A percentile compares a stretch with the other conserved stretches of the same genome.
Evolutionary conservation across 2,888 invertebrate species (phyloP).

Genomic region (Mechanitis messenoides): DNA sequence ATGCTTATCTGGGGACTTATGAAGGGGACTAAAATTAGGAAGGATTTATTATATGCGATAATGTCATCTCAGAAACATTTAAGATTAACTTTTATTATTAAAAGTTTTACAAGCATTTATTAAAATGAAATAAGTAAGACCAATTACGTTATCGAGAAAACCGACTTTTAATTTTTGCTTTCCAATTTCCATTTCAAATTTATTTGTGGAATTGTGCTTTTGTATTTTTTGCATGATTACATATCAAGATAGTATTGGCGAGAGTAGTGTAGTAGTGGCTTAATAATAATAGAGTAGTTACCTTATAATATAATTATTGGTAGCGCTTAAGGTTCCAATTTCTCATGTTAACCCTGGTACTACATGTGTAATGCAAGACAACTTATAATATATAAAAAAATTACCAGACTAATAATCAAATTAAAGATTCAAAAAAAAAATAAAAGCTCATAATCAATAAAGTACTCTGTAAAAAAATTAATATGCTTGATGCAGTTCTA

Average conservation of each 20-base stretch:
- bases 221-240: no score
- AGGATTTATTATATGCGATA: conserved; percentile 5
- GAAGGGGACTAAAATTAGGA: neutral
- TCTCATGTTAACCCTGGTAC: neutral
- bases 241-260: no score
- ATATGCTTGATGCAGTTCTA: no score
- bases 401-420: no score
- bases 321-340: neutral
- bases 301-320: neutral
- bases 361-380: neutral
- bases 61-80: neutral
- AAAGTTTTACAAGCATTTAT: neutral
- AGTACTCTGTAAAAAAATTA: no score
- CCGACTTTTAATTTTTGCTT: no score
- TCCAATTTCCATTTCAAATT: no score
- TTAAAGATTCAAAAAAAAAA: neutral
- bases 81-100: neutral
- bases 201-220: no score
- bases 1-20: neutral
- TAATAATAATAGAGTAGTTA: neutral
- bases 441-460: no score
- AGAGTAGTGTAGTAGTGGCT: neutral
- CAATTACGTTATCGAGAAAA: no score
- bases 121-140: neutral
- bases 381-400: neutral